Evolutionary conservation across 2,888 invertebrate species (phyloP).

Genomic region (Iselma pallidipennis): DNA sequence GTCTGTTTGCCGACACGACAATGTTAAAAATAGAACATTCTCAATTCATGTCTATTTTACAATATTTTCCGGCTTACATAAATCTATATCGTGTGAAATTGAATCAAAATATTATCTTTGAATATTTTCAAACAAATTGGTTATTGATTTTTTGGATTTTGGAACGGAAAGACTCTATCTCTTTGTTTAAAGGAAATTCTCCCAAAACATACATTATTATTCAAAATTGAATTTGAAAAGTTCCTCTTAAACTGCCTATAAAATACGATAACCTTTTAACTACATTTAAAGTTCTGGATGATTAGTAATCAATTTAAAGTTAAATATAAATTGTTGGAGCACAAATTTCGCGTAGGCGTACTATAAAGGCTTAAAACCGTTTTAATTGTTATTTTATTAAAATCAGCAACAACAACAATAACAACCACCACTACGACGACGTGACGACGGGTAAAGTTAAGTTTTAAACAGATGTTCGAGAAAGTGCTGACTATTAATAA

Average conservation of each 20-base stretch:
- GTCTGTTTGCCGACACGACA: too few relatives aligned
- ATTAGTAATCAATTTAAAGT: conserved; percentile 19
- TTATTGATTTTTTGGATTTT: background rate
- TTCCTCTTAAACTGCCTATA: conserved; percentile 13
- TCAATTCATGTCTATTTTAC: background rate
- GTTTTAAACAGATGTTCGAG: background rate
- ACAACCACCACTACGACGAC: too few relatives aligned
- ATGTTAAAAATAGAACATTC: too few relatives aligned
- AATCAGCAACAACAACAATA: too few relatives aligned
- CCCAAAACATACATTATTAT: conserved; percentile 8
- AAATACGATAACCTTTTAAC: conserved; percentile 13
- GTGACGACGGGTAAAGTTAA: too few relatives aligned
- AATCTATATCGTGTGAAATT: background rate
- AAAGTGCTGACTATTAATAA: background rate
- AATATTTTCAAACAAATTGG: background rate
- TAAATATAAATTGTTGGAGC: conserved; percentile 12
- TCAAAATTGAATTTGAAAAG: conserved; percentile 7
- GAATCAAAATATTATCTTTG: background rate
- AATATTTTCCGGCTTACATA: background rate
- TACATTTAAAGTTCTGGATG: conserved; percentile 19
- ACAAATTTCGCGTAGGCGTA: conserved; percentile 18
- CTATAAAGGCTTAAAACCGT: too few relatives aligned
- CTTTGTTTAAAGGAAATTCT: too few relatives aligned
- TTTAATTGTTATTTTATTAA: background rate
- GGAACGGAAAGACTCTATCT: too few relatives aligned